Evolutionary conservation across 2,113 vertebrate species (phyloP), one percentile per base, ranked within the genome.

Genomic region (Tamias sibiricus): DNA sequence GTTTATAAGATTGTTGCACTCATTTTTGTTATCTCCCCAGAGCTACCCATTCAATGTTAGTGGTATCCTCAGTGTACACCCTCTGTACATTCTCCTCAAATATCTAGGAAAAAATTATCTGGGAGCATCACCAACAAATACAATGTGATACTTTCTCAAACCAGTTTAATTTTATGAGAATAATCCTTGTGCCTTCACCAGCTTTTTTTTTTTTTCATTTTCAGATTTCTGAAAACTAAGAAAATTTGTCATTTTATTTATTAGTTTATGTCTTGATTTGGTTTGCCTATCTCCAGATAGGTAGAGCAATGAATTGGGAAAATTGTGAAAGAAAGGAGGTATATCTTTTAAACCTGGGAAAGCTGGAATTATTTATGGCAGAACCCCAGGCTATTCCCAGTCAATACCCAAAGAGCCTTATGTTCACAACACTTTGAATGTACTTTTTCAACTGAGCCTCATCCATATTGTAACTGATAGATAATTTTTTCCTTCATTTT

Each of bases 401-500:
- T 47, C 81, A 92, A 32, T 0, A 79, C 32, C 16, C 17, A 1
- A 62, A 90, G 24, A 88, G 12, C 22, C n/a, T 90, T 69, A 68
- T 59, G 79, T 93, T 59, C 83, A 32, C 22, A 87, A 88, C 2
- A 52, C 19, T 64, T 71, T 82, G 49, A 54, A 84, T 72, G 68
- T 81, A 57, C 24, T 79, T 84, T 82, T 49, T 20, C 8, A 85
- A 71, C 17, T 86, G 82, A 85, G 54, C 28, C 8, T 94, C 44
- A 74, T 10, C 16, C 26, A 71, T 69, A 28, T 52, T 20, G 80
- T 79, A 64, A 90, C 32, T 69, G 20, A 87, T 20, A 92, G 88
- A 20, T 90, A 20, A 90, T 74, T 95, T 93, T 32, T 3, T 19
- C 40, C 49, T 89, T 90, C n/a, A 87, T 76, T 96, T 95, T 94